A percentile compares a stretch with the other conserved stretches of the same genome.
phyloP scores from a whole-genome alignment of 2,113 vertebrate genomes.

The Lepisosteus oculatus region DNA sequence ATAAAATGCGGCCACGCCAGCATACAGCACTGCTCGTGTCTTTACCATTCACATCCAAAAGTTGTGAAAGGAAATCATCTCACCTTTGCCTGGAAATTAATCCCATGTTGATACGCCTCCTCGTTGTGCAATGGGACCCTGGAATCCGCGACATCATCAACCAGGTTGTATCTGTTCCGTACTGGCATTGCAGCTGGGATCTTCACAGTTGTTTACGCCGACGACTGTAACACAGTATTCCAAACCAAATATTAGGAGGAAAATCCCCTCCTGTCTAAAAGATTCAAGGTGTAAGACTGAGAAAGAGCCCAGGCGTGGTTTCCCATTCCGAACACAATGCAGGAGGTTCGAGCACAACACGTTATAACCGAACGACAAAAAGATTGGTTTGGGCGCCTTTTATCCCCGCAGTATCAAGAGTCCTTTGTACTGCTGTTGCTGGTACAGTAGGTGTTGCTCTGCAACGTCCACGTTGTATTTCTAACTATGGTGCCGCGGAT shows the following conservation, averaged over 20 bases:
- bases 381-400: constrained; percentile 37
- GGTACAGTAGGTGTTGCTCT: neutral
- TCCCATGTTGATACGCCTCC: constrained; percentile 86
- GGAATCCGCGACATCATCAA: constrained; percentile 84
- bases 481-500: neutral
- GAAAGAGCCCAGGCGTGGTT: too few relatives aligned
- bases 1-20: too few relatives aligned
- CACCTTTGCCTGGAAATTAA: constrained; percentile 89
- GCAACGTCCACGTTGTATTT: neutral
- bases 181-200: constrained; percentile 58
- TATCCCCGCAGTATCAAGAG: constrained; percentile 9
- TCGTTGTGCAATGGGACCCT: constrained; percentile 85
- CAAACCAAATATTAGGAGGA: constrained; percentile 19
- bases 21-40: too few relatives aligned
- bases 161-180: constrained; percentile 87
- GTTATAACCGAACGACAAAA: too few relatives aligned
- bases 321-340: constrained; percentile 34
- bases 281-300: too few relatives aligned
- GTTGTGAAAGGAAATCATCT: constrained; percentile 25
- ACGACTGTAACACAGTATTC: constrained; percentile 3
- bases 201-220: too few relatives aligned
- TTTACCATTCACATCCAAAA: neutral
- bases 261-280: neutral
- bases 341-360: too few relatives aligned
- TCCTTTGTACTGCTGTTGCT: neutral